phyloP scores from a whole-genome alignment of 2,888 invertebrate species.

The Melipona bicolor region DNA sequence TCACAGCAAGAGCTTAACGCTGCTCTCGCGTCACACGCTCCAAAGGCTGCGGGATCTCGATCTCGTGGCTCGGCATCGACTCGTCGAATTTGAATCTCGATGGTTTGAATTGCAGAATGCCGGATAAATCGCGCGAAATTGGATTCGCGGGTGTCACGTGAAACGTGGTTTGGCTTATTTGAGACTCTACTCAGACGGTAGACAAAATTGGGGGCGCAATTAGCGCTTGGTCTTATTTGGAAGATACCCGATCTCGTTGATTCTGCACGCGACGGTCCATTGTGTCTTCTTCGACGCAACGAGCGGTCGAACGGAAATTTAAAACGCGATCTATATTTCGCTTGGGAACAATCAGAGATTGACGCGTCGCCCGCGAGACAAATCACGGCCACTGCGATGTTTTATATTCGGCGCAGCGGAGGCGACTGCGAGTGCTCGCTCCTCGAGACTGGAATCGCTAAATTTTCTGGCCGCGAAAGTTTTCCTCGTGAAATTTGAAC shows the following conservation, averaged over 20 bases:
- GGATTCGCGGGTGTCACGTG: not conserved
- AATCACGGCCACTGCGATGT: slow-evolving; percentile 20
- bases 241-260: not conserved
- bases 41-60: too few relatives aligned
- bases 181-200: too few relatives aligned
- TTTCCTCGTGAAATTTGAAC: slow-evolving; percentile 50
- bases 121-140: not conserved
- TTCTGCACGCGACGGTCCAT: not conserved
- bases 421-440: not conserved
- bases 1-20: slow-evolving; percentile 22
- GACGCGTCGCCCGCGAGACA: slow-evolving; percentile 5
- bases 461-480: slow-evolving; percentile 34
- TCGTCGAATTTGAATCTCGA: not conserved
- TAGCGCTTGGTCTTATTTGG: not conserved
- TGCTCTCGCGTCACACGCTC: not conserved
- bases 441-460: slow-evolving; percentile 24
- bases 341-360: not conserved
- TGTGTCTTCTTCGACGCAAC: not conserved
- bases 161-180: not conserved
- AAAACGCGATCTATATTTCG: slow-evolving; percentile 28
- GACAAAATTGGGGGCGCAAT: not conserved
- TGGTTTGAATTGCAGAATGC: not conserved
- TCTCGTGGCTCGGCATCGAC: not conserved
- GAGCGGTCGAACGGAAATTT: slow-evolving; percentile 20
- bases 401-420: slow-evolving; percentile 13